Conservation (phyloP, 2,797 vertebrate genomes). For the Tauraco hartlaubi region DNA sequence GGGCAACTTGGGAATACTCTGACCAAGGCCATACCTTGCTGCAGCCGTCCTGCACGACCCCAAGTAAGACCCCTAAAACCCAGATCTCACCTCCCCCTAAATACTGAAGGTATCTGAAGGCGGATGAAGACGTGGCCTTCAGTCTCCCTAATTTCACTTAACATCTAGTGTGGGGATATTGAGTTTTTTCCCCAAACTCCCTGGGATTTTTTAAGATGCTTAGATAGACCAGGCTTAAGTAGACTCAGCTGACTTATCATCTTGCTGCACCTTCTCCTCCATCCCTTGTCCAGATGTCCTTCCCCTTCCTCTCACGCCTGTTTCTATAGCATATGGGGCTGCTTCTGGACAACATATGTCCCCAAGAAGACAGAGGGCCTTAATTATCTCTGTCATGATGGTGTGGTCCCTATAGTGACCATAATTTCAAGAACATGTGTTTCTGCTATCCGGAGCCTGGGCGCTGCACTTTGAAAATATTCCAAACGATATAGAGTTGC, state of each 20-base stretch:
- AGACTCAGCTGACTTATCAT: background rate
- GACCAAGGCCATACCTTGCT: background rate
- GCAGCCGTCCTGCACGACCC: background rate
- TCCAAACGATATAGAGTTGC: background rate
- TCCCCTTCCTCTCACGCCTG: background rate
- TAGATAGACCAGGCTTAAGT: background rate
- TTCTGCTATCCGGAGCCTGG: constrained; percentile 12
- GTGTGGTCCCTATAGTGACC: constrained; percentile 23
- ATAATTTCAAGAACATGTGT: constrained; percentile 39
- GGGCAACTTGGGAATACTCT: background rate
- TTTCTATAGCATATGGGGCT: background rate
- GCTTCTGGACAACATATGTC: constrained; percentile 64
- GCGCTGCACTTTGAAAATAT: background rate
- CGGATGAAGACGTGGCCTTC: background rate
- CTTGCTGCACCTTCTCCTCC: background rate
- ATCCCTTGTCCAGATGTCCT: background rate
- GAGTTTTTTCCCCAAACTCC: background rate
- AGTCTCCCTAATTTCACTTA: background rate
- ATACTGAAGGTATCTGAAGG: background rate
- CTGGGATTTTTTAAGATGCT: background rate
- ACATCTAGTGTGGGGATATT: background rate
- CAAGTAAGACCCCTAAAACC: background rate
- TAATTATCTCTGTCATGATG: background rate
- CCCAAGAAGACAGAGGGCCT: background rate
- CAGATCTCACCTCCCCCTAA: background rate